phyloP scores from a whole-genome alignment of 2,797 vertebrate species.

The Lepus oiostolus region DNA sequence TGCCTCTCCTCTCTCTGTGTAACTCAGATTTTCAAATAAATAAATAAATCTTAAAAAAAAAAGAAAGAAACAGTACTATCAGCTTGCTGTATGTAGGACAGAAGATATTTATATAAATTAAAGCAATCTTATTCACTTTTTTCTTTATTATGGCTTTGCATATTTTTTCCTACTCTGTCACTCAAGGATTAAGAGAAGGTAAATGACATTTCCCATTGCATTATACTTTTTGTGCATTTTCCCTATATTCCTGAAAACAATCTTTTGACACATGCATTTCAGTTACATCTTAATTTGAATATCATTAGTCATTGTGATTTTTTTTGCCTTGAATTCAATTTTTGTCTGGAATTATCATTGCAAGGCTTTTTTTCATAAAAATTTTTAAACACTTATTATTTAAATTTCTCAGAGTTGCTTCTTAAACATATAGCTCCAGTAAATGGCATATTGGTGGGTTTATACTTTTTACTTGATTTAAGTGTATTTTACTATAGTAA shows the following conservation, averaged over 20 bases:
- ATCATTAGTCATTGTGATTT: neutral
- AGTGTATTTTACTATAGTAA: neutral
- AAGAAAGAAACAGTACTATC: neutral
- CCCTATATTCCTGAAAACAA: neutral
- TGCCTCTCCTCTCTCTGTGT: too few species aligned
- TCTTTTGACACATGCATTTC: neutral
- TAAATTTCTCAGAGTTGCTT: neutral
- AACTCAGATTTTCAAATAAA: too few species aligned
- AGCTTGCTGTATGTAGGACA: neutral
- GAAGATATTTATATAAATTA: neutral
- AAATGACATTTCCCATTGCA: neutral
- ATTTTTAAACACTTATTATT: neutral
- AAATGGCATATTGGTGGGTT: neutral
- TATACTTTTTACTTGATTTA: neutral
- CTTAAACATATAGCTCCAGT: neutral
- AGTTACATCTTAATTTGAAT: neutral
- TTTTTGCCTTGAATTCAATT: neutral
- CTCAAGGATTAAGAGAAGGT: neutral
- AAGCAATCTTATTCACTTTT: neutral
- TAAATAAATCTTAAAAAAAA: too few species aligned
- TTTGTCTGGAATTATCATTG: neutral
- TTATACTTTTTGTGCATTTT: neutral
- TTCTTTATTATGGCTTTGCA: neutral
- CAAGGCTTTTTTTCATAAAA: neutral
- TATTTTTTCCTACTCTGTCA: neutral